These are phyloP conservation scores for Helicorthomorpha holstii DNA, from an alignment of 1,140 invertebrate genomes.

Conservation along the genomic window DNA sequence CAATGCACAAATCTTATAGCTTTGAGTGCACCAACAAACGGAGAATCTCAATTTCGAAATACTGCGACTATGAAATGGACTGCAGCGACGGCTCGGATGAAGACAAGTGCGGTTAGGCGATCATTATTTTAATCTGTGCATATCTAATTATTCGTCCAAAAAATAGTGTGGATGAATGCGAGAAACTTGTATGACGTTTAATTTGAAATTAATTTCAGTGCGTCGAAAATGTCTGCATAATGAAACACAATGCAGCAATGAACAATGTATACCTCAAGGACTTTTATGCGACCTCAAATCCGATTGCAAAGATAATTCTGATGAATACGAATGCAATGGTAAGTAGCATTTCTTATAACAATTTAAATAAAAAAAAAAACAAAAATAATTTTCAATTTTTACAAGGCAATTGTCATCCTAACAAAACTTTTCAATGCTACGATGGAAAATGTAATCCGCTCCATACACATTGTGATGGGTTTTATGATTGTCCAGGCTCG, in stretches of 20 bases:
- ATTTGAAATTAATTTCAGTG: not conserved
- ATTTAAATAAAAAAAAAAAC: not conserved
- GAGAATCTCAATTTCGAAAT: conserved; percentile 7
- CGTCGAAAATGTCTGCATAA: not conserved
- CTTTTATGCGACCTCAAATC: conserved; percentile 4
- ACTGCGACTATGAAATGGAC: conserved; percentile 6
- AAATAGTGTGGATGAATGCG: no score
- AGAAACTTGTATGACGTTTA: no score
- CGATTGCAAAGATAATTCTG: conserved; percentile 8
- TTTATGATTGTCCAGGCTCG: conserved; percentile 19
- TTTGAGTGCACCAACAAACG: conserved; percentile 1
- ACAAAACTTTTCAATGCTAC: conserved; percentile 19
- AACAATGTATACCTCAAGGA: conserved; percentile 5
- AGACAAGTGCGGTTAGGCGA: not conserved
- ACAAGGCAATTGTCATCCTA: conserved; percentile 13
- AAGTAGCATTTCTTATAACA: conserved; percentile 1
- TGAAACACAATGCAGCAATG: conserved; percentile 5
- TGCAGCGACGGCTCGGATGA: conserved; percentile 7
- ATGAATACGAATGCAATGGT: conserved; percentile 7
- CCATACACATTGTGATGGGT: conserved; percentile 17
- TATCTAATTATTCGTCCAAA: no score
- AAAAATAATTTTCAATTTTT: conserved; percentile 14
- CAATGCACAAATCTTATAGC: no score
- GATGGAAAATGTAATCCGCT: conserved; percentile 19
- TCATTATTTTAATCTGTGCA: not conserved